Conservation (phyloP, 2,797 vertebrate species). For the Antrozous pallidus region DNA sequence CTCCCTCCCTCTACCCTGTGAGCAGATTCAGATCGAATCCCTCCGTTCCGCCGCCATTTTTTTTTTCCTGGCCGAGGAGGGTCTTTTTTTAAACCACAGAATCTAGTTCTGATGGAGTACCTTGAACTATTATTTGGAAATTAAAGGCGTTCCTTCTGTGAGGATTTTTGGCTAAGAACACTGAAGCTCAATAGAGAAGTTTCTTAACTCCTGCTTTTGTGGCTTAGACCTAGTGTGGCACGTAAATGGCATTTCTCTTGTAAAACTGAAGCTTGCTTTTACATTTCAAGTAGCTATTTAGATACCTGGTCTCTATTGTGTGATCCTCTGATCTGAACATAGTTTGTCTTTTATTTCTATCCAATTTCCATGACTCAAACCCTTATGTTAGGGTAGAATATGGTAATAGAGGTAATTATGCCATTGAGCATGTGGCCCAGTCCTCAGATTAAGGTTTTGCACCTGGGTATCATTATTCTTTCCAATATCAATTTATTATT, state of each 20-base stretch:
- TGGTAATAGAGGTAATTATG: slow-evolving; percentile 84
- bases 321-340: slow-evolving; percentile 71
- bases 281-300: slow-evolving; percentile 76
- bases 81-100: background rate
- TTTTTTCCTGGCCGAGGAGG: no score
- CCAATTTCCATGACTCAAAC: slow-evolving; percentile 77
- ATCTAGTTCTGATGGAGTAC: background rate
- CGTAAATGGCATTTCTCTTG: slow-evolving; percentile 65
- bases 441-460: slow-evolving; percentile 80
- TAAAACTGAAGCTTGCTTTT: slow-evolving; percentile 71
- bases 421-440: slow-evolving; percentile 73
- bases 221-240: slow-evolving; percentile 16
- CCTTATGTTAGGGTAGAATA: slow-evolving; percentile 71
- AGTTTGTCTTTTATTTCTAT: slow-evolving; percentile 77
- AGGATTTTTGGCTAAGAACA: slow-evolving; percentile 44
- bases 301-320: slow-evolving; percentile 75
- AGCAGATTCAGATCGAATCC: no score
- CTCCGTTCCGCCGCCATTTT: no score
- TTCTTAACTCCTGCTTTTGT: slow-evolving; percentile 70
- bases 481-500: slow-evolving; percentile 84
- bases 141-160: slow-evolving; percentile 35
- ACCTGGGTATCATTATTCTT: slow-evolving; percentile 85
- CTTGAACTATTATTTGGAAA: slow-evolving; percentile 1
- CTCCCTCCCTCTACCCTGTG: no score
- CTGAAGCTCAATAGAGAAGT: slow-evolving; percentile 49